Evolutionary conservation across 1,140 invertebrate genomes (phyloP).

Genomic region (Druon quercuslanigerum): DNA sequence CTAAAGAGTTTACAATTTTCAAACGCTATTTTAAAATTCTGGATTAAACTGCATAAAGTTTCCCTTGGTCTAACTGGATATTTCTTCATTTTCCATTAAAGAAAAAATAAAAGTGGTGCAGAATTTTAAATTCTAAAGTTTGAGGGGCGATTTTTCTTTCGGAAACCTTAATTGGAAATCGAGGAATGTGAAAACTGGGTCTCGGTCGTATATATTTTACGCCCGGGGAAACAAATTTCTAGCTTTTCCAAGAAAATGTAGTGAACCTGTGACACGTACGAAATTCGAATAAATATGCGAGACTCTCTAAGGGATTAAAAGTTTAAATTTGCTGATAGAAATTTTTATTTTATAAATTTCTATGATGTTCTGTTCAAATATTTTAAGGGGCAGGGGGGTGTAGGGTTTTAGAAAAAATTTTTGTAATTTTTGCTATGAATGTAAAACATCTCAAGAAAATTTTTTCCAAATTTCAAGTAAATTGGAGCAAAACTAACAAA

Average conservation of each 20-base stretch:
- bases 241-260: conserved; percentile 3
- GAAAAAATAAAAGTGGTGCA: background rate
- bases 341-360: background rate
- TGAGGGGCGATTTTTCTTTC: background rate
- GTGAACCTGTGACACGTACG: background rate
- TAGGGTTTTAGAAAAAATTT: too few relatives aligned
- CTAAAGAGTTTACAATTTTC: background rate
- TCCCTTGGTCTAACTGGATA: background rate
- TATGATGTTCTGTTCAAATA: too few relatives aligned
- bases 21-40: background rate
- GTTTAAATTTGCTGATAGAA: background rate
- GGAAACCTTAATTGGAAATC: conserved; percentile 12
- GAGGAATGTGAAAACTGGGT: conserved; percentile 22
- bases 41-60: background rate
- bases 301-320: background rate
- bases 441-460: too few relatives aligned
- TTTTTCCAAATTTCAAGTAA: too few relatives aligned
- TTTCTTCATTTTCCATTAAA: background rate
- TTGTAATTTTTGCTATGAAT: too few relatives aligned
- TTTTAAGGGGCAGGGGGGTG: too few relatives aligned
- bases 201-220: conserved; percentile 34
- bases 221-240: conserved; percentile 13
- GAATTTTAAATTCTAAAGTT: conserved; percentile 13
- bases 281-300: conserved; percentile 15
- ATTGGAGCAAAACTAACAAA: too few relatives aligned